phyloP scores from a whole-genome alignment of 1,140 invertebrate genomes.

The Goniozus legneri region DNA sequence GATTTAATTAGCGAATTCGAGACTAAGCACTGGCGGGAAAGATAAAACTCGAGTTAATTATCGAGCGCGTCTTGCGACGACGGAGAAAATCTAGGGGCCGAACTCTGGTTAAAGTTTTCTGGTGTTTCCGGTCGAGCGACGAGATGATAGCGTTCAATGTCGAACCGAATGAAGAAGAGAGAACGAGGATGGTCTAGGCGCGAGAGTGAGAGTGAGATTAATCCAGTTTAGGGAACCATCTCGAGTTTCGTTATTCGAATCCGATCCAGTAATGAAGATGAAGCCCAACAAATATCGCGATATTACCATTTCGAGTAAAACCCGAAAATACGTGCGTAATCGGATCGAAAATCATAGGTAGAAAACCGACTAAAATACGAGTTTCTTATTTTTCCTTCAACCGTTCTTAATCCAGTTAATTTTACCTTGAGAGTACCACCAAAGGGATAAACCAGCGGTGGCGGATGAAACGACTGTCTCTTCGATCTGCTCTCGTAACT shows the following conservation, averaged over 20 bases:
- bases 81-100: background rate
- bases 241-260: too few relatives aligned
- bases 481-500: constrained; percentile 2
- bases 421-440: constrained; percentile 46
- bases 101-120: background rate
- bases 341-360: background rate
- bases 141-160: too few relatives aligned
- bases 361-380: too few relatives aligned
- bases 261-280: too few relatives aligned
- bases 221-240: too few relatives aligned
- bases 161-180: background rate
- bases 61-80: constrained; percentile 5
- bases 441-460: constrained; percentile 40
- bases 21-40: background rate
- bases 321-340: background rate
- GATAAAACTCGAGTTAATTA: constrained; percentile 25
- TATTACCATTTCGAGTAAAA: background rate
- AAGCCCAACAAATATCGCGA: background rate
- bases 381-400: too few relatives aligned
- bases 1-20: constrained; percentile 27
- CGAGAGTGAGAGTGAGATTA: background rate
- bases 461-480: constrained; percentile 26
- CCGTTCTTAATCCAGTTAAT: too few relatives aligned
- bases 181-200: background rate
- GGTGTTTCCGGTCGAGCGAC: too few relatives aligned